These are phyloP conservation scores for Nycticorax nycticorax DNA, from an alignment of 2,113 vertebrate species.

Conservation along the genomic window DNA sequence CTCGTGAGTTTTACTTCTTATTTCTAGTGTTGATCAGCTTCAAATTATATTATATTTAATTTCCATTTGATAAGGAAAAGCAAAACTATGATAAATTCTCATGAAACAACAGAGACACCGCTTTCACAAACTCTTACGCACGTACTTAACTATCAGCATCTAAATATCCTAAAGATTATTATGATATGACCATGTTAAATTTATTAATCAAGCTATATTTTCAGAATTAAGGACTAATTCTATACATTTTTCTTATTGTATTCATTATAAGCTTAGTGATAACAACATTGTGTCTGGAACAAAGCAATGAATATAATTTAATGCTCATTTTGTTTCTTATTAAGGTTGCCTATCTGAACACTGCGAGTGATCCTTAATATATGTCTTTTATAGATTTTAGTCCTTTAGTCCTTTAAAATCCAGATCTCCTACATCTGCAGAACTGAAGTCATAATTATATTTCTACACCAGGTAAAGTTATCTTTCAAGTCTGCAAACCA, in stretches of 20 bases:
- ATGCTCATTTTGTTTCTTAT: neutral
- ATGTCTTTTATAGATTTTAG: neutral
- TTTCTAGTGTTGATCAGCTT: neutral
- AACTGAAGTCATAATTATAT: neutral
- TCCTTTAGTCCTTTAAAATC: neutral
- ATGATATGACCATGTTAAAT: neutral
- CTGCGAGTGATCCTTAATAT: neutral
- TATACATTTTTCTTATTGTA: neutral
- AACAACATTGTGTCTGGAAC: neutral
- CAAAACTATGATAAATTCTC: neutral
- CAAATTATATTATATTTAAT: neutral
- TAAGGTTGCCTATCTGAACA: fast-evolving
- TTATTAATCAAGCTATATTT: neutral
- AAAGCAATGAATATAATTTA: neutral
- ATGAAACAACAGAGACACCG: neutral
- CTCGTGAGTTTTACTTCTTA: neutral
- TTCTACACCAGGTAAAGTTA: neutral
- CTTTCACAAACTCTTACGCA: neutral
- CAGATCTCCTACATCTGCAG: neutral
- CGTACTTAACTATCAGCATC: neutral
- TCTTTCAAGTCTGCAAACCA: neutral
- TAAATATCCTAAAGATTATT: neutral
- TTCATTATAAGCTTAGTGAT: neutral
- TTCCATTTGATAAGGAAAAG: neutral
- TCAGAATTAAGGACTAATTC: neutral